Base-by-base conservation (phyloP, 1,140 invertebrate species). In the Asobara japonica region DNA sequence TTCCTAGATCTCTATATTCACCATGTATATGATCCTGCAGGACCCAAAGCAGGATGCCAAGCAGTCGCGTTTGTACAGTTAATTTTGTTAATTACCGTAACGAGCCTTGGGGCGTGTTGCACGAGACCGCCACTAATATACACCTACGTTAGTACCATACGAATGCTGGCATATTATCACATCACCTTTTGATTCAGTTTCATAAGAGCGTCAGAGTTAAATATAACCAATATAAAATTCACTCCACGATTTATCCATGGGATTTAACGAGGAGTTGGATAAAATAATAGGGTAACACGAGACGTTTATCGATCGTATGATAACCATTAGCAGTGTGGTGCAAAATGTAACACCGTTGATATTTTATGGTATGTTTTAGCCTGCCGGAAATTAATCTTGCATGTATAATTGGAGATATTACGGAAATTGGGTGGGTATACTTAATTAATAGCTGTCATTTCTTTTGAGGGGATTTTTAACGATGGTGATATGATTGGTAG, bases 71-170 rank as follows among this genome's bases (percentile, higher is more conserved):
- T 65, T 48, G 27, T 65, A 66, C 67, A 69, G 68, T 71, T 81
- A 80, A 81, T 80, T 80, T 78, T 62, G 64, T 77, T 81, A 78
- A 82, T 82, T 83, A 79, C 51, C 60, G 65, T 71, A 69, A 65
- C 65, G 56, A 75, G 65, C 60, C 29, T 27, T 56, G 51, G 22
- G 60, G 60, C 60, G 60, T 62, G 60, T 16, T 62, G 29, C 60
- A 62, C 25, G 29, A 62, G 60, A 30, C 27, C 16, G 60, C 25
- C 30, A 25, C 29, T 31, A 13, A 62, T 62, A 16, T 16, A 62
- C 60, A 62, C 60, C 60, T 33, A 62, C 60, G 27, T 30, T 8
- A 16, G 30, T 29, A 62, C 13, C 22, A 30, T 30, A 62, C 30
- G 30, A 62, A 62, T 62, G 30, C 30, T 13, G n/a, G 13, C 31